A percentile compares a stretch with the other conserved stretches of the same genome.
phyloP scores from a whole-genome alignment of 2,888 invertebrate species.

The Phengaris arion region DNA sequence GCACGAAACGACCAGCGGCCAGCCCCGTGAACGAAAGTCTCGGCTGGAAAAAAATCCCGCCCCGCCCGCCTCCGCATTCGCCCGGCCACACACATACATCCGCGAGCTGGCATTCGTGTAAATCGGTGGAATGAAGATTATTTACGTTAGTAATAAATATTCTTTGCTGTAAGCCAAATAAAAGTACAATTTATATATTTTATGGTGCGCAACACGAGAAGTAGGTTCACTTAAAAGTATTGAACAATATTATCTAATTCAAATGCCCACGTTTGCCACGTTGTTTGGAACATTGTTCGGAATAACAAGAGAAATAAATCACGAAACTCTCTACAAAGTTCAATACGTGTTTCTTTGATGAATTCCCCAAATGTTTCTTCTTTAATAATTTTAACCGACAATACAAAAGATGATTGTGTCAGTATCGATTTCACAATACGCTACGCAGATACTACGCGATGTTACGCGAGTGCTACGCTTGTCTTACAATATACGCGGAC shows the following conservation, averaged over 20 bases:
- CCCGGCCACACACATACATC: too few species aligned
- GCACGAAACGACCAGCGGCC: too few species aligned
- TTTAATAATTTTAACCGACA: background rate
- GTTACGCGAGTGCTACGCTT: background rate
- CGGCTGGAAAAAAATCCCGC: too few species aligned
- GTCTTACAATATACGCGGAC: too few species aligned
- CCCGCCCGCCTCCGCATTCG: too few species aligned
- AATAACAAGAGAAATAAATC: slow-evolving; percentile 32
- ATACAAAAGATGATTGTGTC: background rate
- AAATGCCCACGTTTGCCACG: slow-evolving; percentile 1
- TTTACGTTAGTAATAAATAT: too few species aligned
- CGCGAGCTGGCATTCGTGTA: too few species aligned
- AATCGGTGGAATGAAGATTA: too few species aligned
- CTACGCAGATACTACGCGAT: background rate
- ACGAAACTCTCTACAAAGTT: slow-evolving; percentile 28
- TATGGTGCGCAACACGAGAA: background rate
- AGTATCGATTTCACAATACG: background rate
- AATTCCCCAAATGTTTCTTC: slow-evolving; percentile 3
- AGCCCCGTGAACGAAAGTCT: too few species aligned
- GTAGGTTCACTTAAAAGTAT: background rate
- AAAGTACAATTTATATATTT: too few species aligned
- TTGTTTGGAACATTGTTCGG: background rate
- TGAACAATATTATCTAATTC: slow-evolving; percentile 17
- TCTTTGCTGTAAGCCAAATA: too few species aligned
- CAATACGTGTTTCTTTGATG: slow-evolving; percentile 26